Evolutionary conservation across 37 sponge, comb jelly and placozoan species (phyloP), one percentile per base, ranked within the genome.

Genomic region (Aplysina aerophoba): DNA sequence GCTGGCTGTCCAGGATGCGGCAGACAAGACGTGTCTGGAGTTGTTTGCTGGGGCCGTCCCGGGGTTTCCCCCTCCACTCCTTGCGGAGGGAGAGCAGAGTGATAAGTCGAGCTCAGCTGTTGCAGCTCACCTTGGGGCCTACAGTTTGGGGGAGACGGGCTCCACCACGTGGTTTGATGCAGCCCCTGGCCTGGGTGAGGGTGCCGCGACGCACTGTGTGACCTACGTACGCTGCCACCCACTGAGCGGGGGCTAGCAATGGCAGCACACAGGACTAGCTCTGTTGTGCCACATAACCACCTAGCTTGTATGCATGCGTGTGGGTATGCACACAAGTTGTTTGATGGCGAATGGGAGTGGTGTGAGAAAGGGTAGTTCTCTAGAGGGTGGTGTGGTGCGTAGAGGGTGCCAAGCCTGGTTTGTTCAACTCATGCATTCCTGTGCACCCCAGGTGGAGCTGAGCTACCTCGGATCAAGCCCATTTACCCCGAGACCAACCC

Each of bases 11-110:
- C 97, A 96, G 88, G 91, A 87, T 60, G 92, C 90, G 80, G 87
- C 85, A 16, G 87, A 87, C 25, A 92, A 91, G 79, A 81, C 85
- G 16, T 85, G 83, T 71, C 83, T 96, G 86, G 92, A 96, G 81
- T 84, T 94, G 40, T 96, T 96, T 85, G 90, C 90, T 15, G 88
- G 88, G 0, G 89, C 88, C n/a, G 67, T 95, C 27, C 96, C 96
- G 24, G 84, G 80, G 86, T 95, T 95, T 64, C 96, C 96, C 72
- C 96, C 93, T 31, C 75, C 74, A 20, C 86, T 89, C 84, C 89
- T 92, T 14, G 11, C 64, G 5, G 64, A 62, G 27, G 12, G 64
- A 53, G 78, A 53, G 15, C 44, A 17, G n/a, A 15, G 54, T 17
- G 34, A n/a, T 6, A 35, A 69, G 19, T 35, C 28, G 11, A 36